These are phyloP conservation scores for Symphodus melops DNA, from an alignment of 2,113 vertebrate genomes.

Conservation along the genomic window DNA sequence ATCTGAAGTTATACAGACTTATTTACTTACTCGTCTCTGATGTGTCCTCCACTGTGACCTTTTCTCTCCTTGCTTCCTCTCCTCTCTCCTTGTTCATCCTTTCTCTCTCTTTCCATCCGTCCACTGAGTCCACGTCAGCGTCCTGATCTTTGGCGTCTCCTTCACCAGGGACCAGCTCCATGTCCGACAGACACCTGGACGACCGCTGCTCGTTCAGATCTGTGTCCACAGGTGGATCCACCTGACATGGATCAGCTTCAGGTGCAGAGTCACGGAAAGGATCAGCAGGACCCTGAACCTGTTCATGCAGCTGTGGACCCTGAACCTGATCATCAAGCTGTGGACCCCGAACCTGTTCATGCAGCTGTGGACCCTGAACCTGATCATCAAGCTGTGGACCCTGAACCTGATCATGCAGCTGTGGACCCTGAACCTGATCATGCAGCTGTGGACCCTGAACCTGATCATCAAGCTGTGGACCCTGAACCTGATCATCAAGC, in stretches of 20 bases:
- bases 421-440: no score
- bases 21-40: constrained; percentile 31
- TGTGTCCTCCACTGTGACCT: constrained; percentile 2
- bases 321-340: no score
- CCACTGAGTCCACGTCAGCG: neutral
- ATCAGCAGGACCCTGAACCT: neutral
- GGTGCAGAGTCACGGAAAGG: neutral
- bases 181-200: neutral
- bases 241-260: neutral
- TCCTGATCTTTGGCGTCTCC: neutral
- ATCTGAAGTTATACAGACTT: no score
- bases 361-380: no score
- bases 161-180: neutral
- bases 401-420: no score
- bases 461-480: no score
- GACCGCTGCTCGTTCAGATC: neutral
- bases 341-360: no score
- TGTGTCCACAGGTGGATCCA: neutral
- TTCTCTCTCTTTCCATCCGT: constrained; percentile 46
- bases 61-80: neutral
- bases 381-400: no score
- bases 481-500: no score
- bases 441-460: no score
- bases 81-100: neutral
- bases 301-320: no score